These are phyloP conservation scores for Microtus oregoni DNA, from an alignment of 2,113 vertebrate species.

Conservation along the genomic window DNA sequence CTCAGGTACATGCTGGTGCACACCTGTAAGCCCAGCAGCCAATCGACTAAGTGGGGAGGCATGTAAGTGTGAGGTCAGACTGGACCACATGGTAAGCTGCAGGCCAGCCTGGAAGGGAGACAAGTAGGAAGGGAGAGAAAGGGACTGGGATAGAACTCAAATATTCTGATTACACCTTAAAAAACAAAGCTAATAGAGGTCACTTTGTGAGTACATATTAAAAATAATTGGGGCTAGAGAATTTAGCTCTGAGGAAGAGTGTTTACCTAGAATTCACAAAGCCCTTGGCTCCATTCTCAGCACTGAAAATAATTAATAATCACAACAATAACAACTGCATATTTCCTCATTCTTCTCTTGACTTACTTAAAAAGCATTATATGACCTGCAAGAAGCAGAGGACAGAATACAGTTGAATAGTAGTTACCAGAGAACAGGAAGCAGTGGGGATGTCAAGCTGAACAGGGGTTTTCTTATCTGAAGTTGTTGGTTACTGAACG, in stretches of 20 bases:
- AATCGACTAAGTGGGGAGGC: background rate
- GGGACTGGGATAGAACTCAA: background rate
- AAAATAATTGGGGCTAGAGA: background rate
- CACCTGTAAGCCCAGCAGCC: background rate
- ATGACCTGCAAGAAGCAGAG: background rate
- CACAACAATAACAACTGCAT: background rate
- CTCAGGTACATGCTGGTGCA: background rate
- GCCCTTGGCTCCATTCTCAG: background rate
- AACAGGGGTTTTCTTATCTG: background rate
- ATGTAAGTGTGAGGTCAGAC: background rate
- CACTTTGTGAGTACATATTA: background rate
- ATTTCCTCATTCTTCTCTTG: slow-evolving; percentile 2
- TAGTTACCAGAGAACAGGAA: too few species aligned
- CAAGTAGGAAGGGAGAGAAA: background rate
- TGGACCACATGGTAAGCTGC: too few species aligned
- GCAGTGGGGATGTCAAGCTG: background rate
- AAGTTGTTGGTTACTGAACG: background rate
- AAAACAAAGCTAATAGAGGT: background rate
- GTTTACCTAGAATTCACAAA: background rate
- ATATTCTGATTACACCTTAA: background rate
- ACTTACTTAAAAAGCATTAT: background rate
- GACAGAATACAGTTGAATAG: background rate
- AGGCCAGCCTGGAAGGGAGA: background rate
- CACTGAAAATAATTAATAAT: background rate
- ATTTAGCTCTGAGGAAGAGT: background rate